Base-by-base conservation (phyloP, 2,797 vertebrate species). In the Arremon brunneinucha region DNA sequence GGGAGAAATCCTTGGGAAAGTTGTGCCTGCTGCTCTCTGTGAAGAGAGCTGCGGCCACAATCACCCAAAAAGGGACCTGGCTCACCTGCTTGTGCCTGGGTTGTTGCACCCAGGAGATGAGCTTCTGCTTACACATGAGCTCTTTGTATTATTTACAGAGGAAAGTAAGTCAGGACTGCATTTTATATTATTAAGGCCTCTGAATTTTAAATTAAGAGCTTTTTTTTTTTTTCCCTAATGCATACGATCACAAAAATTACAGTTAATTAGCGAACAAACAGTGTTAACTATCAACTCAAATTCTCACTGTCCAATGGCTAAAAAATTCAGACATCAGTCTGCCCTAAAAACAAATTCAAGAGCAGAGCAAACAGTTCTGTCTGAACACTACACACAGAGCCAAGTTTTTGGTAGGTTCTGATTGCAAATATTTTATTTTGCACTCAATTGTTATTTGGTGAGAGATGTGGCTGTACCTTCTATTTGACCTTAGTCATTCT, bases 401-500 rank as follows among this genome's bases (percentile, higher is more conserved):
- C 41, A 86, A 65, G 39, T 46, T 80, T 75, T 75, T 70, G 15
- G 17, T 43, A 68, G 39, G 43, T 76, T 70, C 81, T 68, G 37
- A 37, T 27, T 91, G 82, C 55, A 96, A 93, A 89, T 78, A 90
- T 55, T 88, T 87, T 89, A 95, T 89, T 93, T 93, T 88, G 46
- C 69, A 62, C 57, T 90, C 89, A 92, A 9, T 69, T 95, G 92
- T 94, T 90, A 69, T 43, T 69, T 72, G 69, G 52, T 83, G 87
- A 95, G 90, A 63, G 60, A 83, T 68, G 62, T 67, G 95, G 80
- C 44, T 52, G 76, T 87, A 94, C 83, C 49, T 87, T 97, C 89
- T 87, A 62, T 93, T 84, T 95, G 93, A 96, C 95, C 94, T 97
- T 87, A 94, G 70, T 89, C 9, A 13, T 80, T 95, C 50, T 79